Conservation (phyloP, 1,140 invertebrate species). For the Lordiphosa stackelbergi region DNA sequence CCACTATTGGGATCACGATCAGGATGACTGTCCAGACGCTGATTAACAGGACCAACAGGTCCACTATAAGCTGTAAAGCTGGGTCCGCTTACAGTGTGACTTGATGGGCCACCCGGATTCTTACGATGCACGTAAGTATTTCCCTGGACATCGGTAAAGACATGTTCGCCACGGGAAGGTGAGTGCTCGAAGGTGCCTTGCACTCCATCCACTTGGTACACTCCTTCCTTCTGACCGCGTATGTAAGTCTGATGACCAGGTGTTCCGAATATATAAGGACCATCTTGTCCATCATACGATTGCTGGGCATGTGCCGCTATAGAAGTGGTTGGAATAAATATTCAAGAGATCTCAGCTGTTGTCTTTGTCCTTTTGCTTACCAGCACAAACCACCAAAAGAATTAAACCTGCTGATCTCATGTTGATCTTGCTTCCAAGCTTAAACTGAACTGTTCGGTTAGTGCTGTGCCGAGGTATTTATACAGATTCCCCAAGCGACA, state of each 20-base stretch:
- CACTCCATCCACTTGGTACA: slow-evolving; percentile 43
- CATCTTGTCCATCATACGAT: slow-evolving; percentile 47
- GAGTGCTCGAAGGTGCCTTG: slow-evolving; percentile 48
- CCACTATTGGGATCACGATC: too few species aligned
- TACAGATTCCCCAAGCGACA: too few species aligned
- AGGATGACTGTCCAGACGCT: too few species aligned
- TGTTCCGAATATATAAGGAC: slow-evolving; percentile 41
- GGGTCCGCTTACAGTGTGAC: slow-evolving; percentile 23
- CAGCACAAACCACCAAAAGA: too few species aligned
- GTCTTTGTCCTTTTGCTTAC: too few species aligned
- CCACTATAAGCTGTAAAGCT: slow-evolving; percentile 5
- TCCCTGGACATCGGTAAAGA: slow-evolving; percentile 34
- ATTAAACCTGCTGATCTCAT: too few species aligned
- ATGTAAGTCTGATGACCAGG: slow-evolving; percentile 51
- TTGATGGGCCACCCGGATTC: neutral
- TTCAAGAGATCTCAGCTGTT: too few species aligned
- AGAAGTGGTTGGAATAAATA: too few species aligned
- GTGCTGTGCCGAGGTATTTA: too few species aligned
- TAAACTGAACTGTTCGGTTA: too few species aligned
- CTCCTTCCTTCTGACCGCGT: slow-evolving; percentile 49
- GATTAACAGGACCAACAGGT: neutral
- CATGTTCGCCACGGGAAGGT: slow-evolving; percentile 16
- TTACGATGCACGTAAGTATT: slow-evolving; percentile 29
- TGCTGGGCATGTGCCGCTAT: neutral
- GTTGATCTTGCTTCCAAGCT: too few species aligned